phyloP scores from a whole-genome alignment of 1,140 invertebrate genomes.

The Rhopalosiphum padi region DNA sequence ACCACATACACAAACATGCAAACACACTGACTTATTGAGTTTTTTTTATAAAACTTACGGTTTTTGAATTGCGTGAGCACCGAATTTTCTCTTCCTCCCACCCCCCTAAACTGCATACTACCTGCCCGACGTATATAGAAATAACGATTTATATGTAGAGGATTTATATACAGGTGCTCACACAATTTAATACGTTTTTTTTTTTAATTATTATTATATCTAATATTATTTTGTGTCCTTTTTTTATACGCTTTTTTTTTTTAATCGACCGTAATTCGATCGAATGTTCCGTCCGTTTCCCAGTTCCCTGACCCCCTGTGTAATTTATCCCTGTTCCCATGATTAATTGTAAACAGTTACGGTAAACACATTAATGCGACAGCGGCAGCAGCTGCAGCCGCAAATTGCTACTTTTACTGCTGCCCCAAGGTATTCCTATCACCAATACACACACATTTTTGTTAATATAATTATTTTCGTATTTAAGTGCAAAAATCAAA shows the following conservation, averaged over 20 bases:
- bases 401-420: not conserved
- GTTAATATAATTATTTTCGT: not conserved
- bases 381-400: not conserved
- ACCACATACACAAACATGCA: not conserved
- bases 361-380: not conserved
- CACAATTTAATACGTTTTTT: constrained; percentile 38
- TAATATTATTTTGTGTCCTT: constrained; percentile 47
- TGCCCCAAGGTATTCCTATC: not conserved
- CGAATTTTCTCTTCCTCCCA: not conserved
- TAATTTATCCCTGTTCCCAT: not conserved
- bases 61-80: constrained; percentile 49
- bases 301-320: too few relatives aligned
- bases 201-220: constrained; percentile 28
- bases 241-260: constrained; percentile 52
- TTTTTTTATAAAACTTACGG: constrained; percentile 24
- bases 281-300: not conserved
- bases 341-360: not conserved
- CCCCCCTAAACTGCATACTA: not conserved
- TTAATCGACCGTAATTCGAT: not conserved
- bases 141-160: not conserved
- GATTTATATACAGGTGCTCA: constrained; percentile 40
- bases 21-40: not conserved
- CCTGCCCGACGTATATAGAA: not conserved
- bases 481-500: constrained; percentile 47
- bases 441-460: not conserved